Base-by-base conservation (phyloP, 2,113 vertebrate species). In the Oceanites oceanicus region DNA sequence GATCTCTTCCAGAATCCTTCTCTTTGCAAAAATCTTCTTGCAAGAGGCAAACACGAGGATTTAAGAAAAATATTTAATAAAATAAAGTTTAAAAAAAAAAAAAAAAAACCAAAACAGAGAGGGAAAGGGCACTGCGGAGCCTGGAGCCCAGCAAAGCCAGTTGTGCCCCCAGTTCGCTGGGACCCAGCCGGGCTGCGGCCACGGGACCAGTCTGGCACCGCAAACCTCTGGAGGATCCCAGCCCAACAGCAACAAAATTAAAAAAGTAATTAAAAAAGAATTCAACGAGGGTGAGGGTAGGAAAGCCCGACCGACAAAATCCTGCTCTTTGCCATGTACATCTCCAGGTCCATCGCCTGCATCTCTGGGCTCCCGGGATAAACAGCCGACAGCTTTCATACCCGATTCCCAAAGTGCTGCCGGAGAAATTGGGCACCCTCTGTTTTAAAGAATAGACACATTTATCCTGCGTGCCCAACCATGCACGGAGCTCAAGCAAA, bases 381-480 rank as follows among this genome's bases (percentile, higher is more conserved):
- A 19, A 9, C 7, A 10, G 34, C 34, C 3, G 4, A 12, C 42
- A 32, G 53, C 78, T 49, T 53, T 26, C 34, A 0, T 2, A 15
- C 15, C 63, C 4, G 3, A 11, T 6, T 7, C 61, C 61, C 49
- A 21, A 26, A 42, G 59, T 8, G 17, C 53, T 50, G 75, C 36
- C 4, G 0, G 10, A 21, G 17, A 12, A 52, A 20, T 5, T 0
- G 15, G 27, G 32, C 40, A 11, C 42, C 17, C 68, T 6, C 32
- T 0, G 1, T 27, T 44, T 44, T 32, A 45, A 8, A 21, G 59
- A 27, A 18, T 3, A 16, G 2, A 2, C 1, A 7, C 0, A 1
- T 26, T 36, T 21, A 13, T 19, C 32, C 34, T 3, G 56, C 1
- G 10, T 15, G 38, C 20, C 66, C 5, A 17, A 42, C 29, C 30